Evolutionary conservation across 1,140 invertebrate genomes (phyloP).

Genomic region (Bathynomus jamesi): DNA sequence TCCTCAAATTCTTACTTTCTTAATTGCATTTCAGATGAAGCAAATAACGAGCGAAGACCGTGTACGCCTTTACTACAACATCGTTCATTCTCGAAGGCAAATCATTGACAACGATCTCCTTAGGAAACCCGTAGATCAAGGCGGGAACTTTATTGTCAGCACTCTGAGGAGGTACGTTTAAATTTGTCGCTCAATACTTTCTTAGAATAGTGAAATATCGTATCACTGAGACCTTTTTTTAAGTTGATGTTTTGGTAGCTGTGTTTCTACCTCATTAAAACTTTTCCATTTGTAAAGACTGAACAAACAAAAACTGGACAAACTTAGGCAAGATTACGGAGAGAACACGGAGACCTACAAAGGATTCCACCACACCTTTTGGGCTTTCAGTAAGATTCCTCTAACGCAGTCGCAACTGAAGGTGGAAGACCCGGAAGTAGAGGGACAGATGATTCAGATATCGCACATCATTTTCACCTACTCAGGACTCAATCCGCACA

Average conservation of each 20-base stretch:
- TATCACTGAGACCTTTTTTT: not conserved
- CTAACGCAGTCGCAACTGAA: slow-evolving; percentile 72
- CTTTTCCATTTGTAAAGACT: slow-evolving; percentile 48
- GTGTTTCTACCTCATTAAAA: not conserved
- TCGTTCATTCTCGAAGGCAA: slow-evolving; percentile 64
- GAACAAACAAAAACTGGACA: slow-evolving; percentile 79
- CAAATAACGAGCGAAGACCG: slow-evolving; percentile 74
- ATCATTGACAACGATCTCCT: slow-evolving; percentile 75
- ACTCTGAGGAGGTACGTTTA: slow-evolving; percentile 60
- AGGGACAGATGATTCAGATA: slow-evolving; percentile 68
- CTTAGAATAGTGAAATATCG: not conserved
- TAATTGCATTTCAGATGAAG: slow-evolving; percentile 46
- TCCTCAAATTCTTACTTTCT: too few species aligned
- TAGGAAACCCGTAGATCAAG: slow-evolving; percentile 66
- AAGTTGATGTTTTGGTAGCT: not conserved
- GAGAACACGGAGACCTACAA: slow-evolving; percentile 77
- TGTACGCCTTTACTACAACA: slow-evolving; percentile 67
- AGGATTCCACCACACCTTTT: slow-evolving; percentile 74
- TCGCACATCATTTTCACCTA: slow-evolving; percentile 59
- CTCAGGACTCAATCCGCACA: slow-evolving; percentile 61
- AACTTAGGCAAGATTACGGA: slow-evolving; percentile 68
- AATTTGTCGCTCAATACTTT: not conserved
- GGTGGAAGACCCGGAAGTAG: slow-evolving; percentile 70
- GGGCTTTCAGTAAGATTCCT: slow-evolving; percentile 76
- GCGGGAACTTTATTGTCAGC: slow-evolving; percentile 72